phyloP scores from a whole-genome alignment of 23 tunicate genomes.

The Aplidium turbinatum region DNA sequence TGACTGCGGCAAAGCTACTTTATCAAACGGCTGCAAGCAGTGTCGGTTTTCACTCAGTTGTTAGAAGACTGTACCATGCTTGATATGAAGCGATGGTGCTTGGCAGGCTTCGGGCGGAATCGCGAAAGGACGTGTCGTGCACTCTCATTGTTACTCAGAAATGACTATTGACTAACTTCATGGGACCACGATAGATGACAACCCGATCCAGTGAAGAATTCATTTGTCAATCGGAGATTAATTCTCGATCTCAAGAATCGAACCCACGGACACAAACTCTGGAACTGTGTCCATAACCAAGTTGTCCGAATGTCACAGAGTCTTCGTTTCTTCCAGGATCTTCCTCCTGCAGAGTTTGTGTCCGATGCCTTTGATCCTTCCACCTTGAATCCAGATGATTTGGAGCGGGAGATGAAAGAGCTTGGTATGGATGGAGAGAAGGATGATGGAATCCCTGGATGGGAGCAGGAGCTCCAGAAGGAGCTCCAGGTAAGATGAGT shows the following conservation, averaged over 20 bases:
- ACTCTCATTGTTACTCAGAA: too few species aligned
- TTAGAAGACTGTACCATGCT: too few species aligned
- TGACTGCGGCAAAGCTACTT: too few species aligned
- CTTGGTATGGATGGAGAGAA: slow-evolving; percentile 68
- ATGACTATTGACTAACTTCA: too few species aligned
- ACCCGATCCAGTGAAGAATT: too few species aligned
- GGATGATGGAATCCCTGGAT: slow-evolving; percentile 70
- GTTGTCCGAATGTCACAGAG: too few species aligned
- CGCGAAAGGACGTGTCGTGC: too few species aligned
- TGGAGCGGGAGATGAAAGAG: slow-evolving; percentile 92
- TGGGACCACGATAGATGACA: too few species aligned
- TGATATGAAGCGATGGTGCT: too few species aligned
- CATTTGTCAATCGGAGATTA: neutral
- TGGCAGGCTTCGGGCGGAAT: too few species aligned
- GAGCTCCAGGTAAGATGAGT: slow-evolving; percentile 77
- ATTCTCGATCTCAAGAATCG: neutral
- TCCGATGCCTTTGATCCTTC: slow-evolving; percentile 92
- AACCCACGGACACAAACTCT: neutral
- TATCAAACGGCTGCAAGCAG: too few species aligned
- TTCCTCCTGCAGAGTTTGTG: slow-evolving; percentile 70
- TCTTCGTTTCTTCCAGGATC: slow-evolving; percentile 32
- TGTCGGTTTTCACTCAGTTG: too few species aligned
- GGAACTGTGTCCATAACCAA: neutral
- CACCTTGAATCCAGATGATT: slow-evolving; percentile 83
- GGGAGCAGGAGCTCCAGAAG: slow-evolving; percentile 97